Percentiles rank a stretch among this genome's conserved stretches.
Conservation (phyloP, 2,113 vertebrate species). For the Ascaphus truei region DNA sequence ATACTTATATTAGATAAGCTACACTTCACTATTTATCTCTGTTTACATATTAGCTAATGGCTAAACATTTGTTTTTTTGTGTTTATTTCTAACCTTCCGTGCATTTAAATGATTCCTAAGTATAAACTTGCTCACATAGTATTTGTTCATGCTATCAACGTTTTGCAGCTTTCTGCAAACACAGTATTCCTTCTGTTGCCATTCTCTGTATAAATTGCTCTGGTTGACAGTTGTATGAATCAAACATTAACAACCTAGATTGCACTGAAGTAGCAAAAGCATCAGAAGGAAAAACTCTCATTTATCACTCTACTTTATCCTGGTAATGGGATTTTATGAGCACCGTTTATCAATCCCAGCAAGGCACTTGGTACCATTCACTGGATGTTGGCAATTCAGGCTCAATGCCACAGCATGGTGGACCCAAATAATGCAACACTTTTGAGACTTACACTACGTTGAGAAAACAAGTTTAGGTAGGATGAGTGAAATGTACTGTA, state of each 20-base stretch:
- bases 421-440: no score
- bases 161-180: conserved; percentile 34
- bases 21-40: no score
- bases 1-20: no score
- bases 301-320: conserved; percentile 38
- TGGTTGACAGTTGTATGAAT: conserved; percentile 38
- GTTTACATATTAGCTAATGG: conserved; percentile 30
- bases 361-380: conserved; percentile 18
- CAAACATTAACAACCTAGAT: conserved; percentile 38
- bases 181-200: conserved; percentile 32
- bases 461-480: no score
- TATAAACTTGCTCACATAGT: conserved; percentile 2
- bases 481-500: no score
- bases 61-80: not conserved
- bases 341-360: conserved; percentile 30
- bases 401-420: no score
- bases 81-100: conserved; percentile 22
- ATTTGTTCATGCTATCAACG: conserved; percentile 35
- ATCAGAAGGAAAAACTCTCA: conserved; percentile 38
- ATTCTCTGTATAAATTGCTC: conserved; percentile 38
- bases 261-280: conserved; percentile 37
- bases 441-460: no score
- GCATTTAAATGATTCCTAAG: conserved; percentile 10
- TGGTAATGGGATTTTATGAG: conserved; percentile 36
- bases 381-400: no score